These are phyloP conservation scores for Arbacia lixula DNA, from an alignment of 53 echinoderm and acorn worm genomes.

Conservation along the genomic window DNA sequence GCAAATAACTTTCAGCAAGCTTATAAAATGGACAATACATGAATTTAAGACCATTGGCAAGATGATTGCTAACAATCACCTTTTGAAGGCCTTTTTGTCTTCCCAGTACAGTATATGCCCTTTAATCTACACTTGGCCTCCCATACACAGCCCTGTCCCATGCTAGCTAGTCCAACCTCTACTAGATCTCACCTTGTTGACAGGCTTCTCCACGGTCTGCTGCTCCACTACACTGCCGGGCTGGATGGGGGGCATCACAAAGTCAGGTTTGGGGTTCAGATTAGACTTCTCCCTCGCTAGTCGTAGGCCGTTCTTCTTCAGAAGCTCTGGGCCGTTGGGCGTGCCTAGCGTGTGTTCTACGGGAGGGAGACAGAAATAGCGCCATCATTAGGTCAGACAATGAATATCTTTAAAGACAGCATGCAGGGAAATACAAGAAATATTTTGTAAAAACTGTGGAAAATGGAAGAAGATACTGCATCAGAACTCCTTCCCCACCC, in stretches of 20 bases:
- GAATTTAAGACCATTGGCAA: too few relatives aligned
- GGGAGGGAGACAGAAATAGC: too few relatives aligned
- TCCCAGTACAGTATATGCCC: neutral
- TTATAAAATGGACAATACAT: too few relatives aligned
- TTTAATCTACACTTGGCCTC: neutral
- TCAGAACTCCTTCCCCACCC: too few relatives aligned
- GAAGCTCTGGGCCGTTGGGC: neutral
- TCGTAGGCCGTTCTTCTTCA: conserved; percentile 10
- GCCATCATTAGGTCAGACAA: too few relatives aligned
- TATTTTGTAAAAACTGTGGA: too few relatives aligned
- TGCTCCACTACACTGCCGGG: conserved; percentile 25
- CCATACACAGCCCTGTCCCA: neutral
- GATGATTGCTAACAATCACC: too few relatives aligned
- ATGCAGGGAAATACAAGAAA: too few relatives aligned
- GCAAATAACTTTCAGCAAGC: too few relatives aligned
- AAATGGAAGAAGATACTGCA: too few relatives aligned
- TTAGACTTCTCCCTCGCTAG: conserved; percentile 38
- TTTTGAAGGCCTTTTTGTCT: neutral
- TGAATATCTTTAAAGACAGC: too few relatives aligned
- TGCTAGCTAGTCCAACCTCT: neutral
- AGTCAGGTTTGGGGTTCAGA: conserved; percentile 18
- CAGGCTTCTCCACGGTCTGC: conserved; percentile 67
- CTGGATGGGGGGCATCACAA: conserved; percentile 50
- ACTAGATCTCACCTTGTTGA: conserved; percentile 67
- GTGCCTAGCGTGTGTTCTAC: too few relatives aligned